Conservation (phyloP, 1,140 invertebrate genomes). For the Eciton burchellii region DNA sequence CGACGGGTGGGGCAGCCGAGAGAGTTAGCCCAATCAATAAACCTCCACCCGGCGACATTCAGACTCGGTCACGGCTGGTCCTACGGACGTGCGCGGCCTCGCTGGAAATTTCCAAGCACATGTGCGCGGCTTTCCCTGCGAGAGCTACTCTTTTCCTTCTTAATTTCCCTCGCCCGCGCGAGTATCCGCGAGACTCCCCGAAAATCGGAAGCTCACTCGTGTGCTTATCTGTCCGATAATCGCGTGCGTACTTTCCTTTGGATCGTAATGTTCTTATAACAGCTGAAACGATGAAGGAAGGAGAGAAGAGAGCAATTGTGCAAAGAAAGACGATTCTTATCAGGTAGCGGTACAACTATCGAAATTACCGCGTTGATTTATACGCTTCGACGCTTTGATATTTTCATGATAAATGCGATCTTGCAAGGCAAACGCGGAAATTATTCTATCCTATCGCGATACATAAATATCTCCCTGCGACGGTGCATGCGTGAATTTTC, state of each 20-base stretch:
- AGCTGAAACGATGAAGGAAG: too few relatives aligned
- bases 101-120: constrained; percentile 37
- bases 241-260: too few relatives aligned
- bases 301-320: too few relatives aligned
- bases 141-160: too few relatives aligned
- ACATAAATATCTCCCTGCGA: constrained; percentile 1
- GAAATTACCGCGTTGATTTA: too few relatives aligned
- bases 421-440: background rate
- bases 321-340: too few relatives aligned
- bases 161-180: too few relatives aligned
- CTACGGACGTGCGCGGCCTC: constrained; percentile 33
- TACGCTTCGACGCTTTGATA: background rate
- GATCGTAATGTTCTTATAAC: too few relatives aligned
- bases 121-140: background rate
- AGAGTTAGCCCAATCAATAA: constrained; percentile 74
- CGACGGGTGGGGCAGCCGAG: constrained; percentile 66
- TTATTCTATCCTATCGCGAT: constrained; percentile 1
- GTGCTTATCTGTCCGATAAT: too few relatives aligned
- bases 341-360: too few relatives aligned
- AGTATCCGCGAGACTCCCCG: too few relatives aligned
- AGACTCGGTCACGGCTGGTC: constrained; percentile 70
- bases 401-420: constrained; percentile 12
- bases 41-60: constrained; percentile 69
- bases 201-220: too few relatives aligned
- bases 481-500: background rate